Base-by-base conservation (phyloP, 2,888 invertebrate species). In the Pyrocoelia pectoralis region DNA sequence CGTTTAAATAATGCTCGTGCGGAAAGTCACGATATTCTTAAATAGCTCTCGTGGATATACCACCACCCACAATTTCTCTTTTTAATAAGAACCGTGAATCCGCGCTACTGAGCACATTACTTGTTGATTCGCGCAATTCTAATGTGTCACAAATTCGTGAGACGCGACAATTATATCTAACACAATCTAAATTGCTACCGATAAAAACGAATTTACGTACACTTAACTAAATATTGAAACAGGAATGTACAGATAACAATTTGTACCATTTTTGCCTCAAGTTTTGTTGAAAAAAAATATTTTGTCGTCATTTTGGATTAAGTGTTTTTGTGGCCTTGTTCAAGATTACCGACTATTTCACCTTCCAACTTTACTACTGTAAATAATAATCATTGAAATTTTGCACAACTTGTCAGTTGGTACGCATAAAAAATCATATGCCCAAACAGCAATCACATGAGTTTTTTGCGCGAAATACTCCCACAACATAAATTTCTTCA, bases 11-110 rank as follows among this genome's bases (percentile, higher is more conserved):
- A 46, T 56, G 56, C 9, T 51, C 41, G 53, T 49, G 62, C 33
- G 17, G 12, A 38, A 12, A 49, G 46, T 62, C 62, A 62, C 56
- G 62, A 62, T 57, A 43, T 57, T 62, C 62, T 62, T 62, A 62
- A 62, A 62, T 62, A 62, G 62, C 46, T 10, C 14, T 17, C 52
- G 17, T 29, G 28, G 18, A 5, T 17, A 48, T 40, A 41, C 62
- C 61, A 61, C 62, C 62, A 57, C 62, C 62, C 48, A 48, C 57
- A 41, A 14, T 51, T 33, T 48, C 46, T 46, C 43, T 24, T 33
- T 38, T 62, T 56, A 57, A 52, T 52, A 53, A 17, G 62, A 57
- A 62, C 40, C 56, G 24, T 57, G 62, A 62, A 53, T 62, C 24
- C 57, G 62, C 13, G 17, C 48, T 54, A 54, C 54, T 54, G 49